Percentiles rank a stretch among this genome's conserved stretches.
These are phyloP conservation scores for Rhodinocichla rosea DNA, from an alignment of 2,113 vertebrate species.

Conservation along the genomic window DNA sequence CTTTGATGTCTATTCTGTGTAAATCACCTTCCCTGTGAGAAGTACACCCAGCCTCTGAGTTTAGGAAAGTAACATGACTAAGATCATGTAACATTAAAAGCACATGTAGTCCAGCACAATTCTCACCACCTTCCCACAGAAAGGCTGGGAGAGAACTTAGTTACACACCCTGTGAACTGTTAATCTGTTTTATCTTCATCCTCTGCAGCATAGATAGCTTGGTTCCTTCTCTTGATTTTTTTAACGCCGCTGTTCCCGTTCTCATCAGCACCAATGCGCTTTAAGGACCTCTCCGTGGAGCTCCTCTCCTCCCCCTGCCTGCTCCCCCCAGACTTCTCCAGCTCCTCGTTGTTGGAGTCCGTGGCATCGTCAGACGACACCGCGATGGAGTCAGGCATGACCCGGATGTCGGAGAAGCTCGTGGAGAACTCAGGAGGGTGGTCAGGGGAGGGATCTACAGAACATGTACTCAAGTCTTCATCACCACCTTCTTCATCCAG, in stretches of 20 bases:
- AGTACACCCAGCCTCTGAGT: background rate
- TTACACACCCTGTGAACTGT: background rate
- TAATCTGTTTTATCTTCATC: constrained; percentile 73
- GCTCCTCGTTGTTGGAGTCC: constrained; percentile 44
- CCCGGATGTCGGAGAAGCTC: constrained; percentile 75
- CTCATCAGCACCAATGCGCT: constrained; percentile 76
- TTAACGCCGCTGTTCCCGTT: constrained; percentile 71
- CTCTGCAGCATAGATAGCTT: constrained; percentile 84
- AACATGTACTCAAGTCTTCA: constrained; percentile 64
- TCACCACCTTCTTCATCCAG: constrained; percentile 88
- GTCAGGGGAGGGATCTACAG: constrained; percentile 71
- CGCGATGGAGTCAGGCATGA: constrained; percentile 63
- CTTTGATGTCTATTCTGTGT: background rate
- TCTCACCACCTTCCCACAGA: background rate
- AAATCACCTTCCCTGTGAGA: background rate
- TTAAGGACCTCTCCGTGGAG: constrained; percentile 63
- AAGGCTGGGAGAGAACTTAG: background rate
- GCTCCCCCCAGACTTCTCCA: constrained; percentile 40
- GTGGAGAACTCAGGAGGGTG: constrained; percentile 68
- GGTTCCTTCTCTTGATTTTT: constrained; percentile 93
- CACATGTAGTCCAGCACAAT: background rate
- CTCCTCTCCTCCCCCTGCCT: constrained; percentile 49
- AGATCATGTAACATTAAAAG: constrained; percentile 29
- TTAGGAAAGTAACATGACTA: background rate
- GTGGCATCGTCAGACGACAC: constrained; percentile 70